These are phyloP conservation scores for Arctopsyche grandis DNA, from an alignment of 1,140 invertebrate genomes.

Conservation along the genomic window DNA sequence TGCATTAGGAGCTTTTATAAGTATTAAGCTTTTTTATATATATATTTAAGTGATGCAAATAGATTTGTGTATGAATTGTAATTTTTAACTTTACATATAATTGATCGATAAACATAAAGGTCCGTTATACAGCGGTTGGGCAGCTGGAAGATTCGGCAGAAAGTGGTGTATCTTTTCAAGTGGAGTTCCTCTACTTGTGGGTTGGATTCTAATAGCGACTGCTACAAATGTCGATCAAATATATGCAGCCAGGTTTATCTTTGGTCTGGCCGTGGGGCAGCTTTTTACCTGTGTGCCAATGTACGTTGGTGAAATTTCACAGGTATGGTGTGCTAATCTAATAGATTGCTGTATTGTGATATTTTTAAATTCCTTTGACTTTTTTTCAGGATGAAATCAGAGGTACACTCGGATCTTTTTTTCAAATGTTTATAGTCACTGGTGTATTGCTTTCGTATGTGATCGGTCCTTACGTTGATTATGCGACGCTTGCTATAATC, in stretches of 20 bases:
- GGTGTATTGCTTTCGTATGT: constrained; percentile 82
- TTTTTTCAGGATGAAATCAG: constrained; percentile 70
- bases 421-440: constrained; percentile 80
- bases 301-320: constrained; percentile 89
- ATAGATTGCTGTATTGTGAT: too few species aligned
- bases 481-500: constrained; percentile 72
- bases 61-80: not conserved
- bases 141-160: constrained; percentile 78
- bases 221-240: constrained; percentile 66
- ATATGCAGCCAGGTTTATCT: constrained; percentile 72
- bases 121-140: constrained; percentile 70
- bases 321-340: constrained; percentile 64
- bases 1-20: constrained; percentile 80
- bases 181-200: constrained; percentile 74
- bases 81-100: not conserved
- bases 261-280: constrained; percentile 78
- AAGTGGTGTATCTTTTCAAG: constrained; percentile 76
- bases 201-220: constrained; percentile 75
- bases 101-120: constrained; percentile 59
- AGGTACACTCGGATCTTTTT: constrained; percentile 82
- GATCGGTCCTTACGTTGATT: constrained; percentile 78
- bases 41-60: not conserved
- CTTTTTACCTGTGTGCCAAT: constrained; percentile 82
- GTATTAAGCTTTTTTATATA: constrained; percentile 57
- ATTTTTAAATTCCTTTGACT: too few species aligned